Evolutionary conservation across 2,888 invertebrate genomes (phyloP), one percentile per base, ranked within the genome.

Genomic region (Elmis aenea): DNA sequence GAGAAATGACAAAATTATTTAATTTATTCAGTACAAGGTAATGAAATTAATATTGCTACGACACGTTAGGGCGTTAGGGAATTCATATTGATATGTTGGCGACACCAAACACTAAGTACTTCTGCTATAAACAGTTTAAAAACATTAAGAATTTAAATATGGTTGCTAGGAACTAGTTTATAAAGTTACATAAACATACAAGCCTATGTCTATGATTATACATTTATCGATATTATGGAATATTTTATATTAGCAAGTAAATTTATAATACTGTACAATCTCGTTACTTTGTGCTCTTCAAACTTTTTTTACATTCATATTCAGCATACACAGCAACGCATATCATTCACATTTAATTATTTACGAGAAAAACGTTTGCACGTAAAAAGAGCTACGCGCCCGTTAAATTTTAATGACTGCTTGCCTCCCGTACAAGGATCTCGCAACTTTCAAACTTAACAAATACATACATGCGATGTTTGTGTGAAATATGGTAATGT

Each of bases 21-120:
- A 14, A 15, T 26, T 26, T 8, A 26, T 26, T 13, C 15, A 33
- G 18, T n/a, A n/a, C n/a, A n/a, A n/a, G n/a, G n/a, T 16, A 28
- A 28, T 33, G 29, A 44, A 44, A 41, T 31, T 41, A 48, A 57
- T 61, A 60, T 61, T 61, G 60, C 61, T 61, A 60, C 56, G 55
- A 63, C 54, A 54, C 54, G 52, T 54, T 44, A 46, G 46, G 57
- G 58, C 56, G 54, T 57, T 51, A 48, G 46, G 50, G 48, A 48
- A 43, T 54, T 45, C 43, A 50, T 42, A 46, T 39, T 66, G 64
- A 65, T 66, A 66, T 66, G 65, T 66, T 55, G 60, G 61, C 59
- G 61, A 64, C 64, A 63, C 55, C 62, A 54, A 65, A 37, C 39
- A 34, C 40, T 44, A 44, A 44, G 40, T 44, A 44, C 44, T 37